These are phyloP conservation scores for Alsophila aescularia DNA, from an alignment of 2,888 invertebrate species.

Conservation along the genomic window DNA sequence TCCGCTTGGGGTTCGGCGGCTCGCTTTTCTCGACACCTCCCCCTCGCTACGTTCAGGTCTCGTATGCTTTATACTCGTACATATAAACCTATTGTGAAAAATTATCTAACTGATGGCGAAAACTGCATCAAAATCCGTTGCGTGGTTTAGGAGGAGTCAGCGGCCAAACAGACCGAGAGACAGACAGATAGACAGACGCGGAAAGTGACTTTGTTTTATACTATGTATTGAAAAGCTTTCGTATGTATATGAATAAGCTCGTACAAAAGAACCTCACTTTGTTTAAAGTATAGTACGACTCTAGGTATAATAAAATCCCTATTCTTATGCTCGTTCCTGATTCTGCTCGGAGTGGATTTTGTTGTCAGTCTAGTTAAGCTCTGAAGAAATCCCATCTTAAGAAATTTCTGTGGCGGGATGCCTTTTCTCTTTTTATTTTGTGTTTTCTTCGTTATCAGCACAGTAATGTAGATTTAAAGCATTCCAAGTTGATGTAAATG, in stretches of 20 bases:
- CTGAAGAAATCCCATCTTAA: conserved; percentile 9
- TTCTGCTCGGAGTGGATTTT: conserved; percentile 19
- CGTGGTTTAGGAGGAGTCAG: too few relatives aligned
- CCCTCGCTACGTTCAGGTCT: too few relatives aligned
- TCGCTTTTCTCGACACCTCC: too few relatives aligned
- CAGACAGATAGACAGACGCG: too few relatives aligned
- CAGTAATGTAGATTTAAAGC: too few relatives aligned
- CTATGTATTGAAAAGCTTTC: background rate
- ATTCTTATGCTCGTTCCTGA: conserved; percentile 4
- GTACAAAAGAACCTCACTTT: background rate
- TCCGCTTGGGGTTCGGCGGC: too few relatives aligned
- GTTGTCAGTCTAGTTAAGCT: conserved; percentile 16
- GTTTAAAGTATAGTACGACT: background rate
- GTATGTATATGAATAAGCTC: background rate
- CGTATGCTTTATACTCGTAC: too few relatives aligned
- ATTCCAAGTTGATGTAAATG: background rate
- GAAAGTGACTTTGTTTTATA: too few relatives aligned
- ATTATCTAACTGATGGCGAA: too few relatives aligned
- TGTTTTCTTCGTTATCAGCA: background rate
- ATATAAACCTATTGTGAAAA: too few relatives aligned
- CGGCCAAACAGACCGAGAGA: too few relatives aligned
- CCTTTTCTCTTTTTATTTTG: conserved; percentile 10
- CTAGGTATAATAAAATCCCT: conserved; percentile 8
- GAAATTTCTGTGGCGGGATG: conserved; percentile 2
- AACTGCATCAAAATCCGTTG: too few relatives aligned